Conservation (phyloP, 2,888 invertebrate genomes). For the Tridacna crocea region DNA sequence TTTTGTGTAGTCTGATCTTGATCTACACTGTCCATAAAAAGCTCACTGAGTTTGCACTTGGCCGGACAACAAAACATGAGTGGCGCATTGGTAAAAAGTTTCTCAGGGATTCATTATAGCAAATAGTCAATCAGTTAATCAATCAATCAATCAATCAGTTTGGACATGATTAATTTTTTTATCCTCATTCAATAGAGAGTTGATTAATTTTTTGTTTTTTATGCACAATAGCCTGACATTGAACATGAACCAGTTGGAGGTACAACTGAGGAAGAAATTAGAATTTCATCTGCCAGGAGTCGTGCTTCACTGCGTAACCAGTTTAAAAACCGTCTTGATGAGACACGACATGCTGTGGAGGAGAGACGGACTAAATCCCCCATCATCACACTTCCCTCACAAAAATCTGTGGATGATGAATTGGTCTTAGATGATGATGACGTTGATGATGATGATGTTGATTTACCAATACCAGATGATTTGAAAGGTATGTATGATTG, state of each 20-base stretch:
- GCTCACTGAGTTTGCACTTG: too few species aligned
- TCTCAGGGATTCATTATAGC: too few species aligned
- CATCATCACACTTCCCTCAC: conserved; percentile 69
- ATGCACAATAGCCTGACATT: conserved; percentile 21
- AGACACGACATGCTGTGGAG: conserved; percentile 73
- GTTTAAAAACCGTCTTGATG: conserved; percentile 73
- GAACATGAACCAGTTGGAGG: conserved; percentile 56
- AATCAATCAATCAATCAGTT: too few species aligned
- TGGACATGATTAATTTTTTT: too few species aligned
- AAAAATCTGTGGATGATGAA: conserved; percentile 74
- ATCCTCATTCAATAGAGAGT: too few species aligned
- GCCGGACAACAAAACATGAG: too few species aligned
- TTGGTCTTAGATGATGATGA: conserved; percentile 78
- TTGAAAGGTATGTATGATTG: conserved; percentile 61
- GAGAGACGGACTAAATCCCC: conserved; percentile 78
- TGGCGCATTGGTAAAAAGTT: too few species aligned
- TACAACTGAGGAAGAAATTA: conserved; percentile 66
- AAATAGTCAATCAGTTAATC: too few species aligned
- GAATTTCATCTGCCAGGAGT: conserved; percentile 73
- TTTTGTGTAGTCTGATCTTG: too few species aligned
- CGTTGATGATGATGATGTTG: conserved; percentile 79
- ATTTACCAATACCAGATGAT: conserved; percentile 68
- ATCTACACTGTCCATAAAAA: too few species aligned
- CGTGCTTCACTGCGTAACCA: conserved; percentile 75
- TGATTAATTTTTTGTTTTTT: background rate